phyloP scores from a whole-genome alignment of 2,797 vertebrate genomes.

The Heteromormyrus szaboi region DNA sequence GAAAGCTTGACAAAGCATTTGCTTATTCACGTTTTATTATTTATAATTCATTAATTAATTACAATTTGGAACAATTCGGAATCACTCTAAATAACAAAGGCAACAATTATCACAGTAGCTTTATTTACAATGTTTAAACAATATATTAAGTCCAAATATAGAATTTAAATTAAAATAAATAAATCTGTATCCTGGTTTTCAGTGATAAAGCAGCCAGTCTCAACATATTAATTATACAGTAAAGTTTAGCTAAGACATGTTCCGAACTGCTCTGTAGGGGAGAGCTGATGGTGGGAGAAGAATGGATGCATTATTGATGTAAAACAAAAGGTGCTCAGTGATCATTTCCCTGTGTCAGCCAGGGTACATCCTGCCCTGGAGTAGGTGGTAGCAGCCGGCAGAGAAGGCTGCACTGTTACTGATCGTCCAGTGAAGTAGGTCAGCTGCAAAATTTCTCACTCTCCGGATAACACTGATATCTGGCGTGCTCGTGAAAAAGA shows the following conservation, averaged over 20 bases:
- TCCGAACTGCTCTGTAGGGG: not conserved
- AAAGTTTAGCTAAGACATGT: not conserved
- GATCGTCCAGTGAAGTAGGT: slow-evolving; percentile 57
- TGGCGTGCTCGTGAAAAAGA: slow-evolving; percentile 22
- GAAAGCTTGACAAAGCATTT: not conserved
- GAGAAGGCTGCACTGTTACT: slow-evolving; percentile 34
- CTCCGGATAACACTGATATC: slow-evolving; percentile 36
- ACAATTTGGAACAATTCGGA: not conserved
- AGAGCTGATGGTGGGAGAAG: not conserved
- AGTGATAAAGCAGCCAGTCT: not conserved
- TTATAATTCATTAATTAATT: slow-evolving; percentile 34
- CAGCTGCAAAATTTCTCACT: slow-evolving; percentile 45
- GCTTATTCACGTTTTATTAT: not conserved
- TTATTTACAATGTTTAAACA: not conserved
- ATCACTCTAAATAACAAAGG: not conserved
- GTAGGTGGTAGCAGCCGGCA: not conserved
- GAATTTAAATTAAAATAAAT: not conserved
- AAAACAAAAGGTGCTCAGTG: not conserved
- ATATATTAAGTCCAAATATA: not conserved
- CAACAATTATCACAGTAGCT: not conserved
- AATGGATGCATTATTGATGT: not conserved
- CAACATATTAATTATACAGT: not conserved
- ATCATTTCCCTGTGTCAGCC: not conserved
- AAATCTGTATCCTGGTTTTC: not conserved
- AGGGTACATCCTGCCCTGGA: not conserved